These are phyloP conservation scores for Petrocephalus sullivani DNA, from an alignment of 2,797 vertebrate genomes.

Conservation along the genomic window DNA sequence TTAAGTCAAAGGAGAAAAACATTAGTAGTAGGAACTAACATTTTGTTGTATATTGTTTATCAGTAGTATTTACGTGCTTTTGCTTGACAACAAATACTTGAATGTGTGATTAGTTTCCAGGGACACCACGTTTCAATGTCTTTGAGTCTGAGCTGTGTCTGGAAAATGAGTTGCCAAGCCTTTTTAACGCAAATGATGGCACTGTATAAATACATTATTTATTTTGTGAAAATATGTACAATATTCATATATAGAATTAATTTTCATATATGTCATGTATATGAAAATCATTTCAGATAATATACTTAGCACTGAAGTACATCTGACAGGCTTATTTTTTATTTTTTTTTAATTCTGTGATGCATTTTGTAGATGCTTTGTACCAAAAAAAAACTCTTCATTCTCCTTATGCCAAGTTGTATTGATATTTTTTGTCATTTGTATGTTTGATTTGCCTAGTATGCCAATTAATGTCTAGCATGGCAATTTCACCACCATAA, in stretches of 20 bases:
- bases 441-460: conserved; percentile 14
- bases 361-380: conserved; percentile 67
- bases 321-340: conserved; percentile 52
- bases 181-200: conserved; percentile 74
- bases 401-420: conserved; percentile 23
- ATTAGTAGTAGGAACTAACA: conserved; percentile 49
- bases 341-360: conserved; percentile 58
- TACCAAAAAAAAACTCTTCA: conserved; percentile 55
- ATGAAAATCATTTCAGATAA: conserved; percentile 55
- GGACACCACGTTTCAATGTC: conserved; percentile 44
- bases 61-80: conserved; percentile 69
- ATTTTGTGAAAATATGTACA: conserved; percentile 63
- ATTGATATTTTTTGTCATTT: conserved; percentile 21
- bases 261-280: conserved; percentile 53
- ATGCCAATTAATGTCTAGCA: not conserved
- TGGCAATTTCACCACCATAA: not conserved
- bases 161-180: conserved; percentile 46
- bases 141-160: conserved; percentile 49
- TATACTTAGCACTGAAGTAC: conserved; percentile 49
- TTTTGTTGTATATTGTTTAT: conserved; percentile 51
- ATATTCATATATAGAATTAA: conserved; percentile 51
- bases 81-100: conserved; percentile 61
- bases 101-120: conserved; percentile 54
- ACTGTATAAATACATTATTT: conserved; percentile 93
- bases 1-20: conserved; percentile 40